Evolutionary conservation across 1,140 invertebrate genomes (phyloP).

Genomic region (Nylanderia fulva): DNA sequence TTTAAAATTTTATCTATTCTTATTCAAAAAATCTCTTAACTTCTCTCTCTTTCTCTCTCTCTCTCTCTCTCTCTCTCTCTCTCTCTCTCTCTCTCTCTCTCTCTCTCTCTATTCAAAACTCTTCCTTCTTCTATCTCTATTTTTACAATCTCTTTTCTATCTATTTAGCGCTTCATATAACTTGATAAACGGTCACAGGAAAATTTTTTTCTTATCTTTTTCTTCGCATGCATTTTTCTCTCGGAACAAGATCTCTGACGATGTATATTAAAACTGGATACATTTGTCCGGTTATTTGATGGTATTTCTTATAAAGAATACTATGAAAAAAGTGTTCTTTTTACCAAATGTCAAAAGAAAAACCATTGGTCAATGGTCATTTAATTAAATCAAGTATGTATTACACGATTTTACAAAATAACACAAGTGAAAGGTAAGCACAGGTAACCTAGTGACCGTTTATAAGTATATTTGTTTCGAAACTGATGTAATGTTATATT

Average conservation of each 20-base stretch:
- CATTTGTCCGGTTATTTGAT: background rate
- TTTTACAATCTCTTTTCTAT: constrained; percentile 64
- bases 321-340: background rate
- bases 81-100: constrained; percentile 28
- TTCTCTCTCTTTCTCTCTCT: constrained; percentile 26
- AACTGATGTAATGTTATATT: constrained; percentile 42
- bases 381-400: background rate
- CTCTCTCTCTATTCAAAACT: background rate
- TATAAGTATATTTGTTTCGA: constrained; percentile 77
- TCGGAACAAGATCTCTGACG: constrained; percentile 21
- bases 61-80: constrained; percentile 29
- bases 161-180: constrained; percentile 72
- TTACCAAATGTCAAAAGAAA: background rate
- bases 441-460: constrained; percentile 79
- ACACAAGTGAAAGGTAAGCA: constrained; percentile 52
- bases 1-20: constrained; percentile 68
- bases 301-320: constrained; percentile 47
- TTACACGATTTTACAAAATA: constrained; percentile 61
- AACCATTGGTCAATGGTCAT: background rate
- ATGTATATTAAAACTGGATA: background rate
- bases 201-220: constrained; percentile 65
- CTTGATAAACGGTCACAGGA: constrained; percentile 78
- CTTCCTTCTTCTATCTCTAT: constrained; percentile 33
- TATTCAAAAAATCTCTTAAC: constrained; percentile 36
- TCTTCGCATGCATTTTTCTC: constrained; percentile 74